Evolutionary conservation across 2,797 vertebrate genomes (phyloP).

Genomic region (Acipenser transmontanus): DNA sequence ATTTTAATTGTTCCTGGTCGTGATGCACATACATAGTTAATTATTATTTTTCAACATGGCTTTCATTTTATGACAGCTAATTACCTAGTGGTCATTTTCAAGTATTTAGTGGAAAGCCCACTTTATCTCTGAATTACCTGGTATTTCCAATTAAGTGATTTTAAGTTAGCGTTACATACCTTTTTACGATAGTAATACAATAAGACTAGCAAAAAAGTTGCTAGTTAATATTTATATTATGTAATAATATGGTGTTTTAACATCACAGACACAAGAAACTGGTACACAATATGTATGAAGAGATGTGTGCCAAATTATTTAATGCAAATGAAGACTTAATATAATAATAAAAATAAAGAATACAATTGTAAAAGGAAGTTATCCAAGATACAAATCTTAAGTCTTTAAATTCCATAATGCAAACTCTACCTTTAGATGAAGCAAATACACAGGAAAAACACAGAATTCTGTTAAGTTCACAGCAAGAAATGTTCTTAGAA

Average conservation of each 20-base stretch:
- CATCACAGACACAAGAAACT: neutral
- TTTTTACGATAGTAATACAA: no score
- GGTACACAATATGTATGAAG: neutral
- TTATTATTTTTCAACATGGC: slow-evolving; percentile 55
- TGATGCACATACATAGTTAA: slow-evolving; percentile 41
- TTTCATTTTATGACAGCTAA: slow-evolving; percentile 58
- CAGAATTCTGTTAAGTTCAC: neutral
- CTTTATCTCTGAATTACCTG: no score
- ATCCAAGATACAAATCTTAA: no score
- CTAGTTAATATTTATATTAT: no score
- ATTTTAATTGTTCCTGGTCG: no score
- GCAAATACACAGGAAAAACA: neutral
- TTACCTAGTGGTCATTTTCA: slow-evolving; percentile 61
- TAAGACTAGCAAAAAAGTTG: no score
- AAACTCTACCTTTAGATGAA: no score
- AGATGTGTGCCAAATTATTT: neutral
- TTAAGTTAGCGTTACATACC: no score
- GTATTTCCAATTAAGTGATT: no score
- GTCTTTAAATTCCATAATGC: no score
- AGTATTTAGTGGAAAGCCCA: slow-evolving; percentile 27
- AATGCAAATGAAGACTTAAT: neutral
- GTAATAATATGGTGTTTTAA: neutral
- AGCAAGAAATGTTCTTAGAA: no score
- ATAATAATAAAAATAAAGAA: neutral
- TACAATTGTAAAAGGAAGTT: neutral